A percentile compares a stretch with the other conserved stretches of the same genome.
Evolutionary conservation across 1,140 invertebrate genomes (phyloP).

Genomic region (Kradibia gibbosae): DNA sequence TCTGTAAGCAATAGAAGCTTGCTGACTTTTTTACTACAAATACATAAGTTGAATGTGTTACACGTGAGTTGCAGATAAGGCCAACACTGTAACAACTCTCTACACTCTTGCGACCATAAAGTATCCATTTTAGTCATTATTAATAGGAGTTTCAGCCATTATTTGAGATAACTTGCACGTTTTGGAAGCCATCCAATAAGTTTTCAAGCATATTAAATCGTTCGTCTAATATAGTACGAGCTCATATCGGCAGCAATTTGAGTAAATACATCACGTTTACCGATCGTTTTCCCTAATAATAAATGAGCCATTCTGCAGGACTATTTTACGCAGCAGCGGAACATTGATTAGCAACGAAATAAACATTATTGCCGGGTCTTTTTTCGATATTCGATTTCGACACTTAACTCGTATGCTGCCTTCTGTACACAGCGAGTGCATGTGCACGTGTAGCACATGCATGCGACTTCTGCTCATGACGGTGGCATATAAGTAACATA

Average conservation of each 20-base stretch:
- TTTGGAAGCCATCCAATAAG: slow-evolving; percentile 48
- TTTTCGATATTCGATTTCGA: slow-evolving; percentile 19
- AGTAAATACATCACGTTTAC: slow-evolving; percentile 30
- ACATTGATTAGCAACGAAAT: slow-evolving; percentile 35
- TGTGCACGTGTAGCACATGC: background rate
- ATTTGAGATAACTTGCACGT: slow-evolving; percentile 36
- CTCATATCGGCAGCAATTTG: slow-evolving; percentile 22
- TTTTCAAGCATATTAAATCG: slow-evolving; percentile 42
- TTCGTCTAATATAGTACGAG: slow-evolving; percentile 28
- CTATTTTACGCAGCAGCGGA: slow-evolving; percentile 22
- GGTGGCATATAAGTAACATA: slow-evolving; percentile 18
- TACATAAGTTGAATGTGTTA: slow-evolving; percentile 40
- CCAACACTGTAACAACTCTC: slow-evolving; percentile 1
- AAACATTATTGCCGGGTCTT: slow-evolving; percentile 14
- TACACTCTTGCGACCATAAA: background rate
- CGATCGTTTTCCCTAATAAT: slow-evolving; percentile 28
- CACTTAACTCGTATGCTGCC: background rate
- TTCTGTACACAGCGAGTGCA: background rate
- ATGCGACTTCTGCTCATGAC: slow-evolving; percentile 35
- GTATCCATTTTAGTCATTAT: slow-evolving; percentile 27
- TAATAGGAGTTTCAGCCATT: slow-evolving; percentile 39
- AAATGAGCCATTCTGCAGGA: slow-evolving; percentile 32
- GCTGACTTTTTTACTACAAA: background rate
- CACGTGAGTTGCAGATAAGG: slow-evolving; percentile 27
- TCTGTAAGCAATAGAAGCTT: background rate